Evolutionary conservation across 2,113 vertebrate genomes (phyloP).

Genomic region (Sitta europaea): DNA sequence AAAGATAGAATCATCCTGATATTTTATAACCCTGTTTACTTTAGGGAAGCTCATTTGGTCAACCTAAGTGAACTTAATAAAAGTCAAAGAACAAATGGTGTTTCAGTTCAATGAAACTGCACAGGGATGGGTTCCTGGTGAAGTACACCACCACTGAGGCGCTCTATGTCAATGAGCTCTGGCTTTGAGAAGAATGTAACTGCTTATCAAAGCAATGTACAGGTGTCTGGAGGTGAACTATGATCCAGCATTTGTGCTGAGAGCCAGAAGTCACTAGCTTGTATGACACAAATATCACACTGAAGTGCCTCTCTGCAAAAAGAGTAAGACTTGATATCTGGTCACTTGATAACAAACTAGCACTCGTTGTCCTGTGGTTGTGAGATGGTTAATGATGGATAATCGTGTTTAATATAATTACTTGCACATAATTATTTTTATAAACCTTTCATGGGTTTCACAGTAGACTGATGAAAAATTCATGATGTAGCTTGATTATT

Average conservation of each 20-base stretch:
- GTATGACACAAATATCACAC: neutral
- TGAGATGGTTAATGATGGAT: constrained; percentile 39
- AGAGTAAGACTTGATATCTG: constrained; percentile 36
- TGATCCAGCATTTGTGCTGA: neutral
- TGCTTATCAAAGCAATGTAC: neutral
- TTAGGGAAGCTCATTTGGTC: constrained; percentile 64
- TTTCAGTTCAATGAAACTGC: constrained; percentile 50
- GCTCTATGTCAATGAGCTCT: neutral
- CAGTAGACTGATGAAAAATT: neutral
- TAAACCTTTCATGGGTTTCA: constrained; percentile 8
- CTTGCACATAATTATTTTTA: constrained; percentile 16
- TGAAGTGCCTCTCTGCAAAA: constrained; percentile 63
- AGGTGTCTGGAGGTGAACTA: constrained; percentile 4
- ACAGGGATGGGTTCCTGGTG: neutral
- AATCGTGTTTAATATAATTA: constrained; percentile 35
- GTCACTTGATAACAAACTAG: constrained; percentile 6
- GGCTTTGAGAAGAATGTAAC: neutral
- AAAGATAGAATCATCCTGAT: constrained; percentile 57
- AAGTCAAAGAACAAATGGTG: constrained; percentile 55
- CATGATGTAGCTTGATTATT: neutral
- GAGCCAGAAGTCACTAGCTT: neutral
- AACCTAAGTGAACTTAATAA: constrained; percentile 72
- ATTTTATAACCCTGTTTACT: constrained; percentile 64
- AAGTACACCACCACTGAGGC: neutral
- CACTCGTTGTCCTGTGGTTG: neutral